These are phyloP conservation scores for Apostichopus californicus DNA, from an alignment of 35 echinoderm and acorn worm species.

Conservation along the genomic window DNA sequence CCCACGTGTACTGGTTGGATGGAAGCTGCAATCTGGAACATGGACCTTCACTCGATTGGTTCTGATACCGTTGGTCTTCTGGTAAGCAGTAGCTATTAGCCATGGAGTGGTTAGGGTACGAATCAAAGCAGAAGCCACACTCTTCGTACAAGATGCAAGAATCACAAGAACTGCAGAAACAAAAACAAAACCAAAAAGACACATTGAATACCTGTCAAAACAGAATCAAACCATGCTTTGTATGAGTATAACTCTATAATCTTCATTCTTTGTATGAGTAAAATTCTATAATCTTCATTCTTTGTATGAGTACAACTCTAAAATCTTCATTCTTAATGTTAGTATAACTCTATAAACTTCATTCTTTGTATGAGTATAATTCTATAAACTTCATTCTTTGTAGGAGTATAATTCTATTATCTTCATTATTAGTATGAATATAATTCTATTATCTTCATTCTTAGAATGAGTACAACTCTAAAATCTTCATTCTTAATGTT, in stretches of 20 bases:
- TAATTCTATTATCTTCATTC: too few relatives aligned
- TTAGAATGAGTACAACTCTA: too few relatives aligned
- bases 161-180: constrained; percentile 68
- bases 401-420: too few relatives aligned
- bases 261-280: not conserved
- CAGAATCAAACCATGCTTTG: too few relatives aligned
- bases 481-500: too few relatives aligned
- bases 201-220: too few relatives aligned
- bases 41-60: constrained; percentile 51
- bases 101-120: constrained; percentile 45
- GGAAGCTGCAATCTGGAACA: constrained; percentile 46
- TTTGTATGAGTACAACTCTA: too few relatives aligned
- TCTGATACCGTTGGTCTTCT: not conserved
- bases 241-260: constrained; percentile 7
- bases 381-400: too few relatives aligned
- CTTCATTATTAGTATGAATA: too few relatives aligned
- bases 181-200: not conserved
- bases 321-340: too few relatives aligned
- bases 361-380: too few relatives aligned
- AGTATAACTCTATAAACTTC: too few relatives aligned
- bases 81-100: constrained; percentile 70
- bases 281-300: not conserved
- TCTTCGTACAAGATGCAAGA: constrained; percentile 68
- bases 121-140: constrained; percentile 92
- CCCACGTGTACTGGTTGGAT: constrained; percentile 52